Evolutionary conservation across 2,888 invertebrate species (phyloP), one percentile per base, ranked within the genome.

Genomic region (Fragum fragum): DNA sequence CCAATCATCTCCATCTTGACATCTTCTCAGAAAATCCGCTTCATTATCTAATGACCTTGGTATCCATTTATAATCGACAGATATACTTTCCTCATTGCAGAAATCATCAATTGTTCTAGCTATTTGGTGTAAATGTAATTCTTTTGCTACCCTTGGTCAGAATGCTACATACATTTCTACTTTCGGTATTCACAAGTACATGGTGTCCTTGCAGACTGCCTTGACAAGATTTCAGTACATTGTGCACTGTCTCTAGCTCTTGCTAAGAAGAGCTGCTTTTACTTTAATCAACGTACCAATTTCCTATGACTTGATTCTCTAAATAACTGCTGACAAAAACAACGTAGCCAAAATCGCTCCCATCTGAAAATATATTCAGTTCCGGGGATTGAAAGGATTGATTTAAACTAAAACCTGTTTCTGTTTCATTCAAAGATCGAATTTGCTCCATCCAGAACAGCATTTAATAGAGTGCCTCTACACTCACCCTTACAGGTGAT

Each of bases 1-100:
- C 86, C 86, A 88, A 72, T 85, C 85, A 26, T 73, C 61, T n/a
- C 73, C 36, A 32, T 79, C 78, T 6, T 29, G 39, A 29, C 83
- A 71, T 21, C 69, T 74, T 59, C 76, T 85, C 0, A 85, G 39
- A 74, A 29, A 66, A 71, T 88, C 88, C 9, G 85, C 86, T 21
- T 53, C 36, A 23, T 29, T 23, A 73, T 88, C 81, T 26, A 57
- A 16, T 21, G 59, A 26, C 47, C 85, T 75, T 16, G 81, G 79
- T 28, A 88, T 61, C 88, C 83, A 85, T 55, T 72, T 72, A 29
- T 73, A 73, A 23, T 72, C 69, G 1, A 87, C 21, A 18, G 29
- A 23, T 21, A 84, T 73, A 32, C 53, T 47, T 52, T 79, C 55
- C 14, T 68, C 59, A 52, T 28, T 69, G 75, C 79, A 85, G 23